phyloP scores from a whole-genome alignment of 2,113 vertebrate genomes.

The Macquaria ambigua region DNA sequence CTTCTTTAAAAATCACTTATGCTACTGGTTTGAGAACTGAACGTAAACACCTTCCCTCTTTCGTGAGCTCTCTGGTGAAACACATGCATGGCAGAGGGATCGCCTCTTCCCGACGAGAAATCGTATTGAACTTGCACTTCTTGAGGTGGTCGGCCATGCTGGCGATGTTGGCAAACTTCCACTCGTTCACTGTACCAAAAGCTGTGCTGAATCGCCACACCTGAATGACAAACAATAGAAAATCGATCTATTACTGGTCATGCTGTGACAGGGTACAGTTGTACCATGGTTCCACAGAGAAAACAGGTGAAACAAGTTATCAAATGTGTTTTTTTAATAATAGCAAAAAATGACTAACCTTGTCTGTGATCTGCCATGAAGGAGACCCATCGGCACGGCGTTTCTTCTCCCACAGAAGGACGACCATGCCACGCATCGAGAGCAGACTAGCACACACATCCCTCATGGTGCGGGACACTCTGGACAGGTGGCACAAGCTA shows the following conservation, averaged over 20 bases:
- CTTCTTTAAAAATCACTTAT: conserved; percentile 61
- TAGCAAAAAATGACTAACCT: conserved; percentile 82
- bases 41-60: conserved; percentile 94
- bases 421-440: conserved; percentile 97
- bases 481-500: conserved; percentile 95
- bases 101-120: conserved; percentile 93
- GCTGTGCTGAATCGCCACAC: conserved; percentile 99
- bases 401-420: conserved; percentile 95
- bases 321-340: not conserved
- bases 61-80: conserved; percentile 96
- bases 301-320: not conserved
- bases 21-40: conserved; percentile 96
- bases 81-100: conserved; percentile 98
- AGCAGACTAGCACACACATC: conserved; percentile 96
- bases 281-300: not conserved
- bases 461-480: conserved; percentile 95
- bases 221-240: conserved; percentile 72
- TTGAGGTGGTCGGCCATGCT: conserved; percentile 99
- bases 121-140: conserved; percentile 94
- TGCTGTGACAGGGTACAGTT: not conserved
- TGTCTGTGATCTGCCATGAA: conserved; percentile 98
- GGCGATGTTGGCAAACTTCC: conserved; percentile 98
- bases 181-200: conserved; percentile 96
- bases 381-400: conserved; percentile 86
- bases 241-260: not conserved